phyloP scores from a whole-genome alignment of 2,888 invertebrate genomes.

The Aethes cnicana region DNA sequence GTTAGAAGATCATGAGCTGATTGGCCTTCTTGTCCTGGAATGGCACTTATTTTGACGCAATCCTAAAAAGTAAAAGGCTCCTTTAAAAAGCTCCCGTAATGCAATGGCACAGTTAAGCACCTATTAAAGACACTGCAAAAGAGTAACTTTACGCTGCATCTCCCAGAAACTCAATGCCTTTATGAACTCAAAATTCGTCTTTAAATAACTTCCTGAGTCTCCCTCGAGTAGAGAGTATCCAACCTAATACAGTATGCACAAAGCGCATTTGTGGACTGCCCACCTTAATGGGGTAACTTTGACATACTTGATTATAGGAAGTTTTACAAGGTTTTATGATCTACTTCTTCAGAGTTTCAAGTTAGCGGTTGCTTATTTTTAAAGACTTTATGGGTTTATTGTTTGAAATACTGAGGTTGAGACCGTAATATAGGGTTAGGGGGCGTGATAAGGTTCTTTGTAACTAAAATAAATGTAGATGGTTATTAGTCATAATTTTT shows the following conservation, averaged over 20 bases:
- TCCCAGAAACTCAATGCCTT: conserved; percentile 1
- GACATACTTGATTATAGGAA: conserved; percentile 20
- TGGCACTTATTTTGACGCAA: too few relatives aligned
- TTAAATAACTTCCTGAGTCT: background rate
- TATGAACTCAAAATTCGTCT: conserved; percentile 7
- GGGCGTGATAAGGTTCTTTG: too few relatives aligned
- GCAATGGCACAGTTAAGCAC: too few relatives aligned
- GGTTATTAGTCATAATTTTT: too few relatives aligned
- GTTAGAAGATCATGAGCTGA: too few relatives aligned
- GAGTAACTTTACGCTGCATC: background rate
- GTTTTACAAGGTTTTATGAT: conserved; percentile 19
- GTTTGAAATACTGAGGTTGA: too few relatives aligned
- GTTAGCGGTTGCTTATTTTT: conserved; percentile 1
- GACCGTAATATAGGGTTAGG: too few relatives aligned
- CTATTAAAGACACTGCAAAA: background rate
- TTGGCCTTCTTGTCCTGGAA: too few relatives aligned
- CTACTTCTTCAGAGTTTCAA: conserved; percentile 11
- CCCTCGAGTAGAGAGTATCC: background rate
- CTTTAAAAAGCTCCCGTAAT: background rate
- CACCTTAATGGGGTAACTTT: conserved; percentile 26
- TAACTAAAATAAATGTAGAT: too few relatives aligned
- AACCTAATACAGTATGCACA: conserved; percentile 30
- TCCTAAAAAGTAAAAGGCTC: too few relatives aligned
- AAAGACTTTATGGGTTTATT: too few relatives aligned
- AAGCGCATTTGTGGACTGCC: conserved; percentile 15